phyloP scores from a whole-genome alignment of 2,888 invertebrate genomes.

The Xestia rhomboidea region DNA sequence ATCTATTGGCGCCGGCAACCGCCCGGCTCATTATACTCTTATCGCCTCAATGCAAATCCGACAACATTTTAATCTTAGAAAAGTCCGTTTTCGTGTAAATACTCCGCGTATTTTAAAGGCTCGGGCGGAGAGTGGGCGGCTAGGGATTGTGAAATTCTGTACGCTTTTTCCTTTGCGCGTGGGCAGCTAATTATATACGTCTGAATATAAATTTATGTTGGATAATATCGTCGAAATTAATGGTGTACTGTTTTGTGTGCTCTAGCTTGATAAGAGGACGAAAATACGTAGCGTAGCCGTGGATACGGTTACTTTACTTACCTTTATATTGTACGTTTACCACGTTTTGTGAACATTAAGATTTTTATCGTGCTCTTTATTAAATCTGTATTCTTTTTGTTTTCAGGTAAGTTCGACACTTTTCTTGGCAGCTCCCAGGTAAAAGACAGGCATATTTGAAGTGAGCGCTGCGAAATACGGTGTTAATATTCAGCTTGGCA shows the following conservation, averaged over 20 bases:
- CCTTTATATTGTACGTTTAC: constrained; percentile 37
- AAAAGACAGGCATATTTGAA: constrained; percentile 29
- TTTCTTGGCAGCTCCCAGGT: constrained; percentile 27
- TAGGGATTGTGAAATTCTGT: constrained; percentile 84
- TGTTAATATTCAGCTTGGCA: constrained; percentile 26
- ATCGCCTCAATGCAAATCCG: constrained; percentile 86
- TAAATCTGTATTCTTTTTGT: constrained; percentile 51
- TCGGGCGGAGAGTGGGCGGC: constrained; percentile 73
- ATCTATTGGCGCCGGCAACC: constrained; percentile 83
- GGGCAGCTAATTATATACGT: constrained; percentile 88
- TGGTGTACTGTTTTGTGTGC: constrained; percentile 71
- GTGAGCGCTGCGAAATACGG: constrained; percentile 26
- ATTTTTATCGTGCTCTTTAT: constrained; percentile 46
- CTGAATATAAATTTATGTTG: constrained; percentile 82
- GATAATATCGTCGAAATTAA: constrained; percentile 78
- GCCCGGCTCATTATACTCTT: constrained; percentile 81
- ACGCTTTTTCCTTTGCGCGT: constrained; percentile 84
- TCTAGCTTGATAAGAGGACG: constrained; percentile 67
- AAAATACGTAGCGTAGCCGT: constrained; percentile 57
- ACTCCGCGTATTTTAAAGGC: constrained; percentile 78
- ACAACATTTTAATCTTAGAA: constrained; percentile 81
- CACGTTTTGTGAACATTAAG: constrained; percentile 38
- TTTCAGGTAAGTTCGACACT: constrained; percentile 78
- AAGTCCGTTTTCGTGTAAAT: constrained; percentile 80
- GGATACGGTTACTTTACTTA: constrained; percentile 11